Evolutionary conservation across 2,797 vertebrate genomes (phyloP).

Genomic region (Ibycter americanus): DNA sequence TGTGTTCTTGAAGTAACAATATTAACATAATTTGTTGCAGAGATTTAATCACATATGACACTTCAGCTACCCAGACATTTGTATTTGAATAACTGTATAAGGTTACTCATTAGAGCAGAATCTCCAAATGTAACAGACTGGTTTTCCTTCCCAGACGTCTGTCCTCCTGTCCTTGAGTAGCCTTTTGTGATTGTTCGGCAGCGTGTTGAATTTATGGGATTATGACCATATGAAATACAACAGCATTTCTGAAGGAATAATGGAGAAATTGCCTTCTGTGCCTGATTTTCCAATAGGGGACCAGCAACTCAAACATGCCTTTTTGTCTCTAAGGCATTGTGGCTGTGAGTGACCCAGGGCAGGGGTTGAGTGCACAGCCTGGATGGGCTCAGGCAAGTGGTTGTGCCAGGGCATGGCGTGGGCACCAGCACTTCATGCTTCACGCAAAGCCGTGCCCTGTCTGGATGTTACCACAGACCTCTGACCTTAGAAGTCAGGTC

Average conservation of each 20-base stretch:
- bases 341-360: neutral
- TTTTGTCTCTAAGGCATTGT: neutral
- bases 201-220: neutral
- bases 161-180: conserved; percentile 14
- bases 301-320: neutral
- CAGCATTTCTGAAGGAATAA: conserved; percentile 7
- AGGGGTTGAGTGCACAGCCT: neutral
- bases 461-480: neutral
- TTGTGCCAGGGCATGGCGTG: neutral
- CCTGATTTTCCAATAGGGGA: neutral
- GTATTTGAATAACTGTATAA: conserved; percentile 27
- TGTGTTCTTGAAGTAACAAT: conserved; percentile 38
- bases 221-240: neutral
- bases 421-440: accelerated
- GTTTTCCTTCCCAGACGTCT: conserved; percentile 4
- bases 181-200: neutral
- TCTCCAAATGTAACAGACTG: neutral
- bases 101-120: neutral
- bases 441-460: accelerated
- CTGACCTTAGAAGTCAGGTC: neutral
- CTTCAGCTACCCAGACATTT: neutral
- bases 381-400: neutral
- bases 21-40: conserved; percentile 44
- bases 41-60: conserved; percentile 3
- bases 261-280: conserved; percentile 1